Percentiles rank a stretch among this genome's conserved stretches.
phyloP scores from a whole-genome alignment of 2,113 vertebrate species.

The Notothenia rossii region DNA sequence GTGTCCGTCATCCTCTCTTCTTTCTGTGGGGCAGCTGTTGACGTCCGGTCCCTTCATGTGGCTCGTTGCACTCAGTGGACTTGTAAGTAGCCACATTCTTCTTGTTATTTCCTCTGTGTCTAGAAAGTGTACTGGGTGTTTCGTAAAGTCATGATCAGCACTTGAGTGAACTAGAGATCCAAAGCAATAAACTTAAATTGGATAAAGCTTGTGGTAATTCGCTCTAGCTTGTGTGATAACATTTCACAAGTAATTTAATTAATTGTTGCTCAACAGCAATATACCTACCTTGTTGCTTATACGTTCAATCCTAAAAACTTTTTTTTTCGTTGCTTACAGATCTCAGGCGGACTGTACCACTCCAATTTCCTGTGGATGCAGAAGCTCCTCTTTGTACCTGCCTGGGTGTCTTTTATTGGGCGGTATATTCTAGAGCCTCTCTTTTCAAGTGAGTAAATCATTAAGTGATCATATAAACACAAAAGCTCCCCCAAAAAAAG shows the following conservation, averaged over 20 bases:
- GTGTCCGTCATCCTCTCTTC: constrained; percentile 1
- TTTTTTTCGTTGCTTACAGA: constrained; percentile 75
- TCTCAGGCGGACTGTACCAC: constrained; percentile 91
- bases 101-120: not conserved
- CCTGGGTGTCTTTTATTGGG: constrained; percentile 87
- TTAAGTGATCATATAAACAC: not conserved
- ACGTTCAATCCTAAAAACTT: not conserved
- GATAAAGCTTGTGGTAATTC: not conserved
- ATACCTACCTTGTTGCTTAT: too few relatives aligned
- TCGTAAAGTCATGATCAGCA: not conserved
- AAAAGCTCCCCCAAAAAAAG: not conserved
- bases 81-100: constrained; percentile 87
- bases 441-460: constrained; percentile 83
- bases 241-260: not conserved
- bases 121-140: not conserved
- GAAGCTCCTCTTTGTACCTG: constrained; percentile 86
- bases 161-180: not conserved
- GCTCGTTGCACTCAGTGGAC: constrained; percentile 94
- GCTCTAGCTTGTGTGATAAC: not conserved
- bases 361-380: constrained; percentile 86
- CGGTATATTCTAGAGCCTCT: constrained; percentile 90
- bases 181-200: not conserved
- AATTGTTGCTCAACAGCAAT: not conserved
- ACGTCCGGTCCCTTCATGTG: constrained; percentile 95
- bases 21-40: constrained; percentile 72